Conservation (phyloP, 2,797 vertebrate genomes). For the Amblyopsis hoosieri region DNA sequence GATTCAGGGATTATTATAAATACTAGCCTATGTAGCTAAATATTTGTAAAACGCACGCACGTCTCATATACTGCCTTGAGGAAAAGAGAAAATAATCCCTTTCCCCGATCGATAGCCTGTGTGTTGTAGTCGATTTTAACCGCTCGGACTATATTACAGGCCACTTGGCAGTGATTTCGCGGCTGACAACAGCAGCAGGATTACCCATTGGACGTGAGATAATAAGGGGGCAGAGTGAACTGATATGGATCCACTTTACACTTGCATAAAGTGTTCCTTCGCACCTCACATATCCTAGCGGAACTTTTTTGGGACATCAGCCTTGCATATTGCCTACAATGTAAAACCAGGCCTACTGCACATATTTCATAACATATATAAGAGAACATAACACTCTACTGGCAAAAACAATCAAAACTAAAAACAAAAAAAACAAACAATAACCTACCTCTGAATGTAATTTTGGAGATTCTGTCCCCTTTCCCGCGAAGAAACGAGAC, state of each 20-base stretch:
- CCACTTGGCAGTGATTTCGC: neutral
- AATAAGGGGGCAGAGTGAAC: too few relatives aligned
- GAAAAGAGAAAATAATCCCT: slow-evolving; percentile 8
- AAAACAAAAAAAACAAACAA: neutral
- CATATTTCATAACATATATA: too few relatives aligned
- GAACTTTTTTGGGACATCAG: too few relatives aligned
- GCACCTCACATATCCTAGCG: too few relatives aligned
- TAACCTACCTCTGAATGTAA: slow-evolving; percentile 89
- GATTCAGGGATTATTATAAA: neutral
- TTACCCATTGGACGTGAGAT: too few relatives aligned
- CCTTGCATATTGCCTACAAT: too few relatives aligned
- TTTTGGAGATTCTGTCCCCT: slow-evolving; percentile 91
- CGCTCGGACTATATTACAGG: neutral
- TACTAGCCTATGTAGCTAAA: neutral
- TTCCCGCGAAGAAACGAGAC: slow-evolving; percentile 86
- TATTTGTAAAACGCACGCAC: slow-evolving; percentile 10
- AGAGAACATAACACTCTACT: too few relatives aligned
- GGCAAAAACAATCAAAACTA: neutral
- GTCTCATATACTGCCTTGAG: neutral
- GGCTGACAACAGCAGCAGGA: neutral
- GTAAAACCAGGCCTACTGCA: too few relatives aligned
- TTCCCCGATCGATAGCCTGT: slow-evolving; percentile 22
- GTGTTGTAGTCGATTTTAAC: neutral
- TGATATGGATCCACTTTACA: too few relatives aligned
- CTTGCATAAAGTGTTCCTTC: too few relatives aligned